These are phyloP conservation scores for Patagioenas fasciata DNA, from an alignment of 2,113 vertebrate species.

Conservation along the genomic window DNA sequence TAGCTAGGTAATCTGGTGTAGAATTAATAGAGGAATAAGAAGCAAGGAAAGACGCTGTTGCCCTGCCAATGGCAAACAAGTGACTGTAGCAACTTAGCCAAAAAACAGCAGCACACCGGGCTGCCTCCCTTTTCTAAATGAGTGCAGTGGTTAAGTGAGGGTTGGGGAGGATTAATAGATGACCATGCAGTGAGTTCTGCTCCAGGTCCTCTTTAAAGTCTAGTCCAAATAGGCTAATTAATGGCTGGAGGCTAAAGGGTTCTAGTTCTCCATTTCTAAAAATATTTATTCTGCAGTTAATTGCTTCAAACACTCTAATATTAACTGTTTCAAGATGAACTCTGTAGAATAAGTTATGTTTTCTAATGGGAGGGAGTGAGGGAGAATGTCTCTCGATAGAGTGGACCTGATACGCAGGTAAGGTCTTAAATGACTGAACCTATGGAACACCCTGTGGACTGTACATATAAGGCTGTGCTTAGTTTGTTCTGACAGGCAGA, in stretches of 20 bases:
- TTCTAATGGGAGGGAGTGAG: background rate
- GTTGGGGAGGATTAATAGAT: slow-evolving; percentile 20
- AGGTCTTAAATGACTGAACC: background rate
- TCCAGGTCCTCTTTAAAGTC: background rate
- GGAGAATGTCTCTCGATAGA: background rate
- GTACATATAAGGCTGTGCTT: background rate
- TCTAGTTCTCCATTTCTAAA: slow-evolving; percentile 29
- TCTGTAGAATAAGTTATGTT: background rate
- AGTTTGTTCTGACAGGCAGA: background rate
- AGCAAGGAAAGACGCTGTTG: background rate
- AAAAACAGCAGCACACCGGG: background rate
- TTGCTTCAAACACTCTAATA: background rate
- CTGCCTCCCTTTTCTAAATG: background rate
- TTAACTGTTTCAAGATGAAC: background rate
- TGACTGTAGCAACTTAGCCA: background rate
- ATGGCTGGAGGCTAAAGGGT: slow-evolving; percentile 9
- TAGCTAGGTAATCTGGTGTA: background rate
- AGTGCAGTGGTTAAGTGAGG: background rate
- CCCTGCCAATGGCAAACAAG: background rate
- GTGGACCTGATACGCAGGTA: background rate
- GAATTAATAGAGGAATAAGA: background rate
- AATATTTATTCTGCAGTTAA: slow-evolving; percentile 27
- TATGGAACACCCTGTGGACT: background rate
- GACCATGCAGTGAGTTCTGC: background rate
- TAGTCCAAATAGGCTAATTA: slow-evolving; percentile 38